Evolutionary conservation across 2,797 vertebrate genomes (phyloP), one percentile per base, ranked within the genome.

Genomic region (Esox masquinongy): DNA sequence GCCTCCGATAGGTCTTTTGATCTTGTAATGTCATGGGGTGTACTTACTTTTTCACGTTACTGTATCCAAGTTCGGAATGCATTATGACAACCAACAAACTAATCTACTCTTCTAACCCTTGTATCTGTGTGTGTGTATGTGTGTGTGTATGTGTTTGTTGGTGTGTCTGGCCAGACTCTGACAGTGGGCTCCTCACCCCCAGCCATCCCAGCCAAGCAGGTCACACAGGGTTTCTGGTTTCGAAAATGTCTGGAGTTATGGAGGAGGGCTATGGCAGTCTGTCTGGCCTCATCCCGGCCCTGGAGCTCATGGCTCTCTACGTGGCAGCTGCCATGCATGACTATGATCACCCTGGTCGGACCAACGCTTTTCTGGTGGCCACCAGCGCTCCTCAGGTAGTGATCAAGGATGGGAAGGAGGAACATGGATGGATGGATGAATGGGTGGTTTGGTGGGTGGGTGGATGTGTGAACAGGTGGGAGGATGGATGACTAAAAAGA

Each of bases 251-350:
- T 83, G 87, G 84, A 0, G 85, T 80, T 43, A 80, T 83, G 15
- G 95, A 96, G 70, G 95, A 96, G 66, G 94, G 93, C 73, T 97
- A 97, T 0, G 92, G 96, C 6, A 97, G 94, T 81, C 88, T 99
- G 63, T 95, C 96, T 29, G 95, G 95, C 77, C 97, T 97, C 26
- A 97, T 99, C 79, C 98, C 98, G 0, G 95, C 95, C 63, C 92
- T 99, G 70, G 98, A 99, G 88, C 80, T 99, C 82, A 99, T 99
- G 98, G 98, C 97, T 0, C 89, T 99, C 8, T 99, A 99, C 16
- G 97, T 99, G 29, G 97, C 97, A 1, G 97, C 97, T 4, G 97
- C 97, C 84, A 99, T 99, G 98, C 98, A 99, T 0, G 98, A 99
- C 74, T 99, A 98, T 2, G 98, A 99, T 88, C 98, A 99, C 78